Percentiles rank a stretch among this genome's conserved stretches.
These are phyloP conservation scores for Epizoanthus scotinus DNA, from an alignment of 92 coral and sea anemone genomes.

Conservation along the genomic window DNA sequence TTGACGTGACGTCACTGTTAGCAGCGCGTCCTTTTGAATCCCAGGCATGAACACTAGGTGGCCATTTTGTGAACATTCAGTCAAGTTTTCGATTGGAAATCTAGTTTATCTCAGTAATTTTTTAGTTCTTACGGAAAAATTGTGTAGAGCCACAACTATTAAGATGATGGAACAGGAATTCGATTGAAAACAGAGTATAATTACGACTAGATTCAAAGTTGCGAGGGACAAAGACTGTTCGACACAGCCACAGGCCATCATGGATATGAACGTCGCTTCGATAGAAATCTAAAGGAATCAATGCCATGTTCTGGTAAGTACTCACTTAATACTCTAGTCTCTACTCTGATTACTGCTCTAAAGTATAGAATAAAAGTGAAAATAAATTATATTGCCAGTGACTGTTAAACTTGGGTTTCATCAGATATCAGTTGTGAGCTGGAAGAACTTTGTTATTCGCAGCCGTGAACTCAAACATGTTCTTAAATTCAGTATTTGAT, in stretches of 20 bases:
- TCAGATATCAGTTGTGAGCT: too few relatives aligned
- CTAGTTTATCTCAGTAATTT: constrained; percentile 3
- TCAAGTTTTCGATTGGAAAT: constrained; percentile 17
- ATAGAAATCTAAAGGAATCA: too few relatives aligned
- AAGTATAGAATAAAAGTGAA: constrained; percentile 9
- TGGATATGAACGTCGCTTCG: too few relatives aligned
- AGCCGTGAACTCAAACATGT: constrained; percentile 1
- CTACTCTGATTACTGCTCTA: not conserved
- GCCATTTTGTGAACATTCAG: constrained; percentile 5
- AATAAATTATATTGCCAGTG: not conserved
- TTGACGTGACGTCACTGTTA: constrained; percentile 15
- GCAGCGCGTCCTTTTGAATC: not conserved
- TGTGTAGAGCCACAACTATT: constrained; percentile 7
- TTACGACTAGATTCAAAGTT: not conserved
- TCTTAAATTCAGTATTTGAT: not conserved
- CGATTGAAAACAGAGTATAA: constrained; percentile 1
- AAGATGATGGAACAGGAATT: not conserved
- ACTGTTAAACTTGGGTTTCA: constrained; percentile 6
- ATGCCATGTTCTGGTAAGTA: too few relatives aligned
- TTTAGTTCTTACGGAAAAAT: not conserved
- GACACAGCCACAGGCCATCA: too few relatives aligned
- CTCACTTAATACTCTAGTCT: constrained; percentile 20
- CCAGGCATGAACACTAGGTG: constrained; percentile 9
- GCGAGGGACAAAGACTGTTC: not conserved
- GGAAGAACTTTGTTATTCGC: too few relatives aligned